A percentile compares a stretch with the other conserved stretches of the same genome.
Conservation (phyloP, 2,797 vertebrate species). For the Acipenser ruthenus region DNA sequence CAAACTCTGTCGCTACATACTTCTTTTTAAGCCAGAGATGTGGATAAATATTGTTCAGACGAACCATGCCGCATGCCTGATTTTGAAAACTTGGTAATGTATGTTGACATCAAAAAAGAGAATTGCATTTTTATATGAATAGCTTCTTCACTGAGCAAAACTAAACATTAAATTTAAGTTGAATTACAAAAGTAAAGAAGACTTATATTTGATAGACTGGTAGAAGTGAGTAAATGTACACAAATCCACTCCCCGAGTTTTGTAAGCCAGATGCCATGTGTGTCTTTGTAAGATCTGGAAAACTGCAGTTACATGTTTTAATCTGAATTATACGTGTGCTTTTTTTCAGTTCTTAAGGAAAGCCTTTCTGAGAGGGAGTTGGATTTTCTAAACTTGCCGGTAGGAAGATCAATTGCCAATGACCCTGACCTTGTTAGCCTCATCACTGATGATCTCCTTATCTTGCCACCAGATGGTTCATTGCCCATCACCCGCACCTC, state of each 20-base stretch:
- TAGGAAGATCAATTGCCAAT: constrained; percentile 28
- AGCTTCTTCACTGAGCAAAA: too few relatives aligned
- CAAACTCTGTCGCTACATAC: neutral
- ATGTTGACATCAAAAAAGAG: too few relatives aligned
- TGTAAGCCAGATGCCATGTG: neutral
- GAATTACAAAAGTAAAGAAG: too few relatives aligned
- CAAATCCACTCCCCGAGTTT: neutral
- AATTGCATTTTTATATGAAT: too few relatives aligned
- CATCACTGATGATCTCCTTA: constrained; percentile 76
- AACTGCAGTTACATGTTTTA: neutral
- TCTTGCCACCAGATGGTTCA: constrained; percentile 67
- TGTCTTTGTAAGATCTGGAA: neutral
- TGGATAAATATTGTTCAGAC: neutral
- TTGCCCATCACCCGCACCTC: constrained; percentile 53
- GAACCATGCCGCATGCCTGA: too few relatives aligned
- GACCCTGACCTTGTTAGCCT: constrained; percentile 66
- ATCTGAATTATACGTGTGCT: constrained; percentile 1
- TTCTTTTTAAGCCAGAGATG: neutral
- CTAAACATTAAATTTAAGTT: too few relatives aligned
- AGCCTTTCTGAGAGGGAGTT: constrained; percentile 52
- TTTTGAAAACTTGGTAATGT: too few relatives aligned
- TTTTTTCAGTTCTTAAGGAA: constrained; percentile 47
- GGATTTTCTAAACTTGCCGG: constrained; percentile 46
- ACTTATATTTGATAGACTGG: too few relatives aligned
- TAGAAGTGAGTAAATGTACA: too few relatives aligned